These are phyloP conservation scores for Oenanthe melanoleuca DNA, from an alignment of 2,113 vertebrate species.

Conservation along the genomic window DNA sequence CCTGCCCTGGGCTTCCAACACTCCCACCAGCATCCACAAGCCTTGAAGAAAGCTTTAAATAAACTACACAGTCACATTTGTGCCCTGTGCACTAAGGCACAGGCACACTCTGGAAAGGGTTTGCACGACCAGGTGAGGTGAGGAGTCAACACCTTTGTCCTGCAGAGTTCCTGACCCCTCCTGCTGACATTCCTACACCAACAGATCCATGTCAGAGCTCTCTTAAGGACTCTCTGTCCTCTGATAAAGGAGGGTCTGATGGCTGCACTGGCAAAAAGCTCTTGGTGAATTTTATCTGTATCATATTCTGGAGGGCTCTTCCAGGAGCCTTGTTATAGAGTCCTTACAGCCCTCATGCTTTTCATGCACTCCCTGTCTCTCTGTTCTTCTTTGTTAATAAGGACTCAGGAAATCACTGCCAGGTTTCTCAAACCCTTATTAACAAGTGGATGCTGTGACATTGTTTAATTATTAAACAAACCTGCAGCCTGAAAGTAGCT, in stretches of 20 bases:
- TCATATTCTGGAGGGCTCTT: not conserved
- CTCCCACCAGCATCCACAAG: not conserved
- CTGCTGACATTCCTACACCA: not conserved
- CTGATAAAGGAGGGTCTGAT: not conserved
- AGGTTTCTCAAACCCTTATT: not conserved
- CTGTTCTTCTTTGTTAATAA: not conserved
- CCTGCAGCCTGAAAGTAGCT: not conserved
- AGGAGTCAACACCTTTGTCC: not conserved
- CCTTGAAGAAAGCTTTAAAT: not conserved
- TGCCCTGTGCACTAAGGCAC: not conserved
- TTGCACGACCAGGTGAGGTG: not conserved
- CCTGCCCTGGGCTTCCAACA: not conserved
- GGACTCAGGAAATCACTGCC: not conserved
- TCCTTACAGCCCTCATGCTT: not conserved
- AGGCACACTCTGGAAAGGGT: not conserved
- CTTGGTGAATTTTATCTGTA: not conserved
- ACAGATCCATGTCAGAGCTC: not conserved
- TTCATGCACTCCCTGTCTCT: not conserved
- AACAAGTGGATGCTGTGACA: not conserved
- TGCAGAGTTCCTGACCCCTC: not conserved
- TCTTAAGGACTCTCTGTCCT: not conserved
- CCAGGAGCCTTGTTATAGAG: not conserved
- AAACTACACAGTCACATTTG: not conserved
- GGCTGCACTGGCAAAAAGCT: not conserved
- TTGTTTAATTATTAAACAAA: constrained; percentile 33